Evolutionary conservation across 2,113 vertebrate genomes (phyloP), one percentile per base, ranked within the genome.

Genomic region (Chaetops frenatus): DNA sequence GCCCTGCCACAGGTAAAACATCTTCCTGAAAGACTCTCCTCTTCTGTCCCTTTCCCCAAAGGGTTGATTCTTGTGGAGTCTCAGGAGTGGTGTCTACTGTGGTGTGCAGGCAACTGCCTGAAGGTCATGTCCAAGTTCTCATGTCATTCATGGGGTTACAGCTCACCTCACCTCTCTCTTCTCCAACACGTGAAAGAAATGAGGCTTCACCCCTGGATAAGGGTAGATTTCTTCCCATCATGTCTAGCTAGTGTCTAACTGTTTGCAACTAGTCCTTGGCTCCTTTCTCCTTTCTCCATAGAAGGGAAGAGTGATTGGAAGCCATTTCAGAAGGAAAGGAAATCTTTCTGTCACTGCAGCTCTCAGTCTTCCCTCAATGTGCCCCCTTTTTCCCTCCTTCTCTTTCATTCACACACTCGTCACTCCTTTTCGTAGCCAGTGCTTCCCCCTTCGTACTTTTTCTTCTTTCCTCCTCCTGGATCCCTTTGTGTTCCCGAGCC

Each of bases 1-100:
- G 98, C 98, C 25, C 94, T 99, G 73, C 98, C 98, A 28, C 98
- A 99, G 98, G 98, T 99, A 97, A 97, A 96, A 78, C 35, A 71
- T 33, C 44, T 93, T 12, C 51, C n/a, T 44, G 42, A 53, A 84
- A 71, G 15, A 16, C 44, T 58, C n/a, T 51, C 6, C n/a, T 74
- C 84, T 66, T 69, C 27, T 65, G 33, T 20, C 31, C 18, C 9
- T 28, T 67, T 80, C 74, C 53, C 50, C 44, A 81, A 67, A 58
- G 51, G 15, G 4, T 53, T 76, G 16, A 48, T 92, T 78, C 31
- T 64, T 42, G 14, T 48, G 15, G 28, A 35, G n/a, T 78, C 54
- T 70, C 44, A 38, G 69, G 74, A 19, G 17, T 58, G 15, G 23
- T 77, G 15, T 66, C 35, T 66, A 25, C 70, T 85, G 38, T 60